Evolutionary conservation across 2,797 vertebrate species (phyloP), one percentile per base, ranked within the genome.

Genomic region (Micropoecilia bifurca): DNA sequence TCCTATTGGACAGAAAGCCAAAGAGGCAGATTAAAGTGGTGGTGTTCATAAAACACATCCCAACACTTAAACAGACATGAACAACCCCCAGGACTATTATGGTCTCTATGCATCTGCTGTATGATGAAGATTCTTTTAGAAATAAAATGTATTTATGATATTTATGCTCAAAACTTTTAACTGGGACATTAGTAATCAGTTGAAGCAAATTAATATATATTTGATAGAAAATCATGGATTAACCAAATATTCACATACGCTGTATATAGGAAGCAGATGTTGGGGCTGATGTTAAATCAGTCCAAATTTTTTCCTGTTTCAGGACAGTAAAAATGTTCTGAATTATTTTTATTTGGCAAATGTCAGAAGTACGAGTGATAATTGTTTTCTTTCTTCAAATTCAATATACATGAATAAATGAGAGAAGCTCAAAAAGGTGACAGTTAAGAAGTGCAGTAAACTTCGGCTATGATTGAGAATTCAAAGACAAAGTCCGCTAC

Each of bases 1-100:
- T 91, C 88, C 90, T 80, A 90, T 87, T 93, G 93, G 88, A 88
- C 88, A 73, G 83, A 74, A 74, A 81, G 89, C 83, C 89, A 91
- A 80, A 82, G 75, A 83, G 83, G 84, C 74, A 88, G 93, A 92
- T 93, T 94, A 91, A 87, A 85, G 77, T 79, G 81, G 88, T 81
- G 84, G 88, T 81, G 84, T 90, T 88, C 71, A 73, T 46, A 85
- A 87, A 77, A 90, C 88, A 81, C 80, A 66, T 83, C 87, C 22
- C n/a, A 43, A 1, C 33, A 18, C 6, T 9, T 77, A 30, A 75
- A 85, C 72, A 71, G 69, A 22, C 78, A 55, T 74, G 14, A 74
- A 74, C 82, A 78, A 79, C 71, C 57, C 77, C 77, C 25, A 14
- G 0, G 80, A 45, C 45, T 66, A 82, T 73, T 2, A 77, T 46